Evolutionary conservation across 2,888 invertebrate species (phyloP).

Genomic region (Cynaeus angustus): DNA sequence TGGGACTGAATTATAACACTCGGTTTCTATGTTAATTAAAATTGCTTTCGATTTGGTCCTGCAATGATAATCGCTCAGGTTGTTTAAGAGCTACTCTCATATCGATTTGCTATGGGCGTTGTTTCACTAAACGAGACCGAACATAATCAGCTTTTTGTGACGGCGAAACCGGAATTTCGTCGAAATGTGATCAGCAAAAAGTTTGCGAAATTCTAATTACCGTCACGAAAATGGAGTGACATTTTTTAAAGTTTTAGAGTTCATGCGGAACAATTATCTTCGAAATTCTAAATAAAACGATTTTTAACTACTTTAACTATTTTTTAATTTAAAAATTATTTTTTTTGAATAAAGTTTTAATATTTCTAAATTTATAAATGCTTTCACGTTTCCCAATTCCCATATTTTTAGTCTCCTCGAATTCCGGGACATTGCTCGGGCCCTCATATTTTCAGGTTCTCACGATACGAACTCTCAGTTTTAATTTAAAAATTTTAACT

Average conservation of each 20-base stretch:
- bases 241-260: background rate
- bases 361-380: no score
- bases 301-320: no score
- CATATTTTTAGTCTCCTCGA: no score
- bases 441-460: no score
- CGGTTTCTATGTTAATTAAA: conserved; percentile 37
- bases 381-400: no score
- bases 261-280: no score
- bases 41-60: conserved; percentile 27
- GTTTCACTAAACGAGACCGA: conserved; percentile 12
- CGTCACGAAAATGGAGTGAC: background rate
- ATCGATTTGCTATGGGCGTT: conserved; percentile 26
- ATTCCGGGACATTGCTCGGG: no score
- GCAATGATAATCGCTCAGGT: conserved; percentile 26
- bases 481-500: no score
- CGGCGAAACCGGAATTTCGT: background rate
- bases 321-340: no score
- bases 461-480: no score
- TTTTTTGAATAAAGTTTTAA: no score
- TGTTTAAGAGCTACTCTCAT: conserved; percentile 26
- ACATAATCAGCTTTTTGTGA: conserved; percentile 21
- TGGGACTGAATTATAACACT: conserved; percentile 29
- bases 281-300: no score
- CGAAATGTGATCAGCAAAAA: background rate
- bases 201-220: background rate